Evolutionary conservation across 2,113 vertebrate species (phyloP).

Genomic region (Salvelinus sp.): DNA sequence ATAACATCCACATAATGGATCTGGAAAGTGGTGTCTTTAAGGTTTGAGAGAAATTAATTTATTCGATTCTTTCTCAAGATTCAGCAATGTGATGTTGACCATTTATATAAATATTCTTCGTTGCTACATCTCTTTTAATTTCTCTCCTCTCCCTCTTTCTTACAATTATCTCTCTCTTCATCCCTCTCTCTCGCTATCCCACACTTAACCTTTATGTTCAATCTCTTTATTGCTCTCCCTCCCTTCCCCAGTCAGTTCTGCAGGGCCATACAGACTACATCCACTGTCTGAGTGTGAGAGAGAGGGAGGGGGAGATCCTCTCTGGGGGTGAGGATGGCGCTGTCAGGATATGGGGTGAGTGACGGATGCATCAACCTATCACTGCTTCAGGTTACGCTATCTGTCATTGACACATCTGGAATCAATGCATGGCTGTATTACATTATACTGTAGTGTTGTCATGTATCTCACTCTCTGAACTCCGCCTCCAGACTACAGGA

Average conservation of each 20-base stretch:
- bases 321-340: conserved; percentile 85
- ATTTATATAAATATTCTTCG: no score
- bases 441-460: neutral
- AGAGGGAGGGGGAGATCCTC: conserved; percentile 79
- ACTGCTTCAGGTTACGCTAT: neutral
- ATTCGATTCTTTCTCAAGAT: no score
- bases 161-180: neutral
- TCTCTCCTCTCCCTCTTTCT: no score
- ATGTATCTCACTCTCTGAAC: neutral
- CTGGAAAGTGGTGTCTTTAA: conserved; percentile 84
- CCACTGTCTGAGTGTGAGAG: conserved; percentile 82
- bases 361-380: neutral
- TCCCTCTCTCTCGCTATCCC: neutral
- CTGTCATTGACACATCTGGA: neutral
- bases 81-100: no score
- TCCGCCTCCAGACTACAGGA: conserved; percentile 74
- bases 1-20: conserved; percentile 84
- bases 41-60: conserved; percentile 48
- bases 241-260: conserved; percentile 71
- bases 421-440: neutral
- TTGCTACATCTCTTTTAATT: no score
- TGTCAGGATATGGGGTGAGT: conserved; percentile 84
- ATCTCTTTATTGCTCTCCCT: no score
- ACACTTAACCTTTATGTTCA: no score
- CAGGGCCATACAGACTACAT: conserved; percentile 85